Conservation (phyloP, 2,113 vertebrate genomes). For the Phainopepla nitens region DNA sequence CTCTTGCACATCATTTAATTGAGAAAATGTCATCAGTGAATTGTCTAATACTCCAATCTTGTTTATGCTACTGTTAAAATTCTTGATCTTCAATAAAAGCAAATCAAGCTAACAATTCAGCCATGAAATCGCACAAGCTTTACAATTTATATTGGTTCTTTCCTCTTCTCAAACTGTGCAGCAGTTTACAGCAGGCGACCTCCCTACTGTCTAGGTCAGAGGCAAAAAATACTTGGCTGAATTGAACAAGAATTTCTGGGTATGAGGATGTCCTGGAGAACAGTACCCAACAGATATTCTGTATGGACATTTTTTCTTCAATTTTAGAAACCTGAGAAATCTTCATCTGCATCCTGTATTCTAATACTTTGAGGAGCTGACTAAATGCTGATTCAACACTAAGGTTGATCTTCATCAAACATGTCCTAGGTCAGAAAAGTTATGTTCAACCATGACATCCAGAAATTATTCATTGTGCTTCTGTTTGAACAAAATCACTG, state of each 20-base stretch:
- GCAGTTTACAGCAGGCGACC: background rate
- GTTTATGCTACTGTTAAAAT: background rate
- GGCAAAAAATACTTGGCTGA: background rate
- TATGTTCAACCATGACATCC: background rate
- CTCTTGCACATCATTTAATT: background rate
- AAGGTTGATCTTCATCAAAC: too few species aligned
- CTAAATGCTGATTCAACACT: too few species aligned
- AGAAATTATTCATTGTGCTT: background rate
- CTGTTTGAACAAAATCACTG: background rate
- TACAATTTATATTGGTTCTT: background rate
- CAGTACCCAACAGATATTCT: background rate
- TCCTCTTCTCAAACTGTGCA: background rate
- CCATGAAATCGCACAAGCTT: background rate
- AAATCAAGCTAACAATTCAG: constrained; percentile 1
- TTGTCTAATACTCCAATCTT: background rate
- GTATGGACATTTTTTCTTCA: background rate
- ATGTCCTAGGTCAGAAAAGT: background rate
- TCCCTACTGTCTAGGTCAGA: background rate
- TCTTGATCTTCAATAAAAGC: background rate
- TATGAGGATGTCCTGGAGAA: background rate
- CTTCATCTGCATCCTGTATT: background rate
- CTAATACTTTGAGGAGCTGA: background rate
- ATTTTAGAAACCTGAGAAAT: background rate
- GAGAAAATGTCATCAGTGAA: background rate
- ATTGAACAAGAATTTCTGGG: background rate